Conservation (phyloP, 2,888 invertebrate genomes). For the Andrena bucephala region DNA sequence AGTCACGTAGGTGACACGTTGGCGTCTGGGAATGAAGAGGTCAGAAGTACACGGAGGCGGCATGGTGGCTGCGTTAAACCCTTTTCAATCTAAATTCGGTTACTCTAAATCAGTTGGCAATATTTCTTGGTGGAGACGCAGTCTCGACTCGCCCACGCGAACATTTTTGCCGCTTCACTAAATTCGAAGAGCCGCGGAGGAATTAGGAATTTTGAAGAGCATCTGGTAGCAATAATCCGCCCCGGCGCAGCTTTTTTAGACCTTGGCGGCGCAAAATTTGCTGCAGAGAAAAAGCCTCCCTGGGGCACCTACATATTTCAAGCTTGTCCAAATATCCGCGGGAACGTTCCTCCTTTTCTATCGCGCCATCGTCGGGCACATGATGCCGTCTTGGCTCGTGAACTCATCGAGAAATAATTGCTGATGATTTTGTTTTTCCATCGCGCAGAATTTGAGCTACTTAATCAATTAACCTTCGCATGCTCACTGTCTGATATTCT, state of each 20-base stretch:
- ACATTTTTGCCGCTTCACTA: constrained; percentile 19
- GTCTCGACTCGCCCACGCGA: constrained; percentile 26
- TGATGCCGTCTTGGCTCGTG: not conserved
- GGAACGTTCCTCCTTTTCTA: constrained; percentile 3
- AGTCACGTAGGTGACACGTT: not conserved
- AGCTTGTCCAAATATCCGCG: constrained; percentile 41
- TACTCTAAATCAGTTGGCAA: not conserved
- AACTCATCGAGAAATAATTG: not conserved
- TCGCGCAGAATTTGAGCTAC: not conserved
- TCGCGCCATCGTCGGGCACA: not conserved
- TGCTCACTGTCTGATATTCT: not conserved
- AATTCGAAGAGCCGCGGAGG: constrained; percentile 8
- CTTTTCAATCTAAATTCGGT: not conserved
- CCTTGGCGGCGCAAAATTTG: constrained; percentile 28
- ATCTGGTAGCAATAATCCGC: constrained; percentile 61
- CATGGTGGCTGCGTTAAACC: not conserved
- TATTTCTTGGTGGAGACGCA: constrained; percentile 11
- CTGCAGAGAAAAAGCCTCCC: not conserved
- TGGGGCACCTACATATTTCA: constrained; percentile 40
- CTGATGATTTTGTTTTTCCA: constrained; percentile 23
- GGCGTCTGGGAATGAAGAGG: not conserved
- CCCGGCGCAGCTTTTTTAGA: constrained; percentile 45
- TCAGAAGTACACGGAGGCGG: not conserved
- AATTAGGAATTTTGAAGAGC: constrained; percentile 55
- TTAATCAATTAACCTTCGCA: constrained; percentile 17